Evolutionary conservation across 2,113 vertebrate species (phyloP), one percentile per base, ranked within the genome.

Genomic region (Chelonoidis abingdonii): DNA sequence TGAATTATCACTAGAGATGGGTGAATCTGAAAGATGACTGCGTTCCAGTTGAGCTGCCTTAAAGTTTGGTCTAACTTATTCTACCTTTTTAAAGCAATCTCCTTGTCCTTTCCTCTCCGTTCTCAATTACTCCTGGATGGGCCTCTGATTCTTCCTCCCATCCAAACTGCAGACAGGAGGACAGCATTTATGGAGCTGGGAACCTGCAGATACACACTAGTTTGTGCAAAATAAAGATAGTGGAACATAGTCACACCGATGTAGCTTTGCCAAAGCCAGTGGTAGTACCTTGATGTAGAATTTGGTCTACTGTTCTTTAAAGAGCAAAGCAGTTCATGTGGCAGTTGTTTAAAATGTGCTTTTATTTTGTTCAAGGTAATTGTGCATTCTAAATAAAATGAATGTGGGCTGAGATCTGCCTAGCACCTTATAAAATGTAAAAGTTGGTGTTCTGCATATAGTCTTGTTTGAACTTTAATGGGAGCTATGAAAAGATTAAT

Each of bases 1-100:
- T 78, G 12, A 27, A 27, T 75, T 75, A 75, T 75, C 79, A 53
- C 29, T 88, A 86, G 93, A 93, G 79, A 96, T 97, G 96, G 92
- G 89, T 94, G 95, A 72, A 93, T 89, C 93, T 92, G 84, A 79
- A 38, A 84, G 81, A 78, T 10, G 79, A 16, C 35, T 0, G 0
- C 38, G n/a, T 80, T 93, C 87, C 83, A 85, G 80, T 41, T 78
- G 72, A 96, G 87, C 62, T 78, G 65, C 24, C 41, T 54, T 84
- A 75, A 2, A 7, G 25, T 79, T 89, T 83, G 87, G 79, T 72
- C 80, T 52, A 9, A 29, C 78, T 89, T 92, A 49, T 76, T 49
- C 86, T 86, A 75, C 76, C 87, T 44, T 22, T 62, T 41, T 62
- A 27, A 76, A 41, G 38, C 10, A 27, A 24, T 76, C 72, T 76